Evolutionary conservation across 2,797 vertebrate species (phyloP), one percentile per base, ranked within the genome.

Genomic region (Danionella dracula): DNA sequence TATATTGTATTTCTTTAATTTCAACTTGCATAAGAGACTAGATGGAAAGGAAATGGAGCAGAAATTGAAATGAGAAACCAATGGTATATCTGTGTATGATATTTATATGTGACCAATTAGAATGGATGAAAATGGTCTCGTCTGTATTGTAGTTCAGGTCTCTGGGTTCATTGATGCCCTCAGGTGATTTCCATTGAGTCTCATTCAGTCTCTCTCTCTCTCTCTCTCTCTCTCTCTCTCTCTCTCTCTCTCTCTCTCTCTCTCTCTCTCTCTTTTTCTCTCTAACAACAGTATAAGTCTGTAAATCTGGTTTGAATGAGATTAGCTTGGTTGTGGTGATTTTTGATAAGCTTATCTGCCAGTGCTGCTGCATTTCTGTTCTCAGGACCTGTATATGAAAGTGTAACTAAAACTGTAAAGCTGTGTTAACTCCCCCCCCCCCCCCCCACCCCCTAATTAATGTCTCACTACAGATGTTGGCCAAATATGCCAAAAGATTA

Each of bases 301-400:
- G 37, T 64, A 27, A 27, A 35, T 64, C 38, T 7, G 2, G 53
- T 41, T 17, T 59, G 35, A 20, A 50, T 58, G 42, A 57, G 54
- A 58, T 57, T 49, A 49, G 34, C 34, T 70, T 32, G 59, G 32
- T 56, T 63, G 19, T 68, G 49, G 40, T 54, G 40, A 54, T 65
- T 42, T 45, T 13, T 65, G 61, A 54, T 65, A 54, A 65, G 49
- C 49, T 65, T 64, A 53, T 64, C 48, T 42, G 27, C 16, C 48
- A 15, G n/a, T 63, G 51, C 17, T 63, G 60, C 37, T 42, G 48
- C 20, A 8, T 42, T 19, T 63, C 27, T 20, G 27, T 42, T 15
- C 23, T 42, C 29, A 17, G 8, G 4, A 38, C 11, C 45, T 19
- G 60, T n/a, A 42, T 63, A 11, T 34, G 21, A 16, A 23, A 63